These are phyloP conservation scores for Trichonephila inaurata DNA, from an alignment of 1,140 invertebrate species.

Conservation along the genomic window DNA sequence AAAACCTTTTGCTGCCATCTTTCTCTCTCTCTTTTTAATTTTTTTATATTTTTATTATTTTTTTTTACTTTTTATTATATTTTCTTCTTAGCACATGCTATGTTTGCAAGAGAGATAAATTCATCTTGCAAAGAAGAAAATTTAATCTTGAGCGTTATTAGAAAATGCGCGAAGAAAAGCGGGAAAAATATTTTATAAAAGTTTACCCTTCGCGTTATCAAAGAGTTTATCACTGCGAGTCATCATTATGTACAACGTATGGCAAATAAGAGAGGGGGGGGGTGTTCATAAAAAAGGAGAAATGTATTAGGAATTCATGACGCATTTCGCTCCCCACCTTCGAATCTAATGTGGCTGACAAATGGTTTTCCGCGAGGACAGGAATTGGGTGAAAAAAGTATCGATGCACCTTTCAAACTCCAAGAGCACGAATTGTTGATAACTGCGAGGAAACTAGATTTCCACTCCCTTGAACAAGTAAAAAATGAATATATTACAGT, in stretches of 20 bases:
- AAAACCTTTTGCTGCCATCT: not conserved
- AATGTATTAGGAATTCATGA: conserved; percentile 21
- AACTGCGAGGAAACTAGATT: not conserved
- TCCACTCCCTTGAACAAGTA: not conserved
- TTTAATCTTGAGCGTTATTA: conserved; percentile 23
- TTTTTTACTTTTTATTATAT: not conserved
- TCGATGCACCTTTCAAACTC: not conserved
- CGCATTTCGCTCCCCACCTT: not conserved
- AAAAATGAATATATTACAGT: not conserved
- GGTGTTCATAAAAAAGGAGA: not conserved
- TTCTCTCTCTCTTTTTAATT: not conserved
- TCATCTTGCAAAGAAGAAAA: not conserved
- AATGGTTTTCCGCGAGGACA: not conserved
- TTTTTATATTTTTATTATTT: not conserved
- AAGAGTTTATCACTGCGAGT: conserved; percentile 21
- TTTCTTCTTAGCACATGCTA: not conserved
- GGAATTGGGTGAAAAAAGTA: not conserved
- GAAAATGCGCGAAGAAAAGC: not conserved
- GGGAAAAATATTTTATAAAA: conserved; percentile 8
- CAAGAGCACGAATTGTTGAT: not conserved
- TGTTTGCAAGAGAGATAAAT: not conserved
- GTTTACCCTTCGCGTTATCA: conserved; percentile 11
- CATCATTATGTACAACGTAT: not conserved
- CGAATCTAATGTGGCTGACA: conserved; percentile 13
- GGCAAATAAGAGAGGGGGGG: not conserved